Base-by-base conservation (phyloP, 2,888 invertebrate species). In the Argyresthia goedartella region DNA sequence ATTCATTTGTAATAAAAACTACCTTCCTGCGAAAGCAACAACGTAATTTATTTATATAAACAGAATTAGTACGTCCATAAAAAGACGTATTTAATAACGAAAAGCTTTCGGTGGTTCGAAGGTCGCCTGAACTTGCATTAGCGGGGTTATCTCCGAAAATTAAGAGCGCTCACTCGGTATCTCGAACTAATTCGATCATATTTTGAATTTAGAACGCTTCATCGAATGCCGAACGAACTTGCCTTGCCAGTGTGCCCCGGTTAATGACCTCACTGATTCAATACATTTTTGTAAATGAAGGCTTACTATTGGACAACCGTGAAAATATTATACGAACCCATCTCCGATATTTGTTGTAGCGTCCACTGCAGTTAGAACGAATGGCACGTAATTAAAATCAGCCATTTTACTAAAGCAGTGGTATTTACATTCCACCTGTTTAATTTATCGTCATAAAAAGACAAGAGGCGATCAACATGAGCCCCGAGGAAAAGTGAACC, bases 121-220 rank as follows among this genome's bases (percentile, higher is more conserved):
- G 77, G 71, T 77, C 74, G 67, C 57, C 55, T 51, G 61, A 25
- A 6, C 57, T 60, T 52, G 70, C 80, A 76, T 82, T 79, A 78
- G 73, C 51, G 49, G 61, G 71, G 80, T 82, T 81, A 85, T 85
- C 81, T 81, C 67, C 59, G 52, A 57, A 70, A 76, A 81, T 77
- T 78, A 80, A 81, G 74, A 77, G 76, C 77, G 64, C 64, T 65
- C 70, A 66, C 66, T 58, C 64, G 55, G 60, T 79, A 78, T 82
- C 79, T 73, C 58, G 63, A 57, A 63, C 71, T 77, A 77, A 79
- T 79, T 80, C 75, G 71, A 76, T 74, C 71, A 72, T 67, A 74
- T 78, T 76, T 51, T 74, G 67, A 69, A 74, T 76, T 71, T 68
- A 66, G 62, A 58, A 63, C 65, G 69, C 69, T 72, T 42, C 49